Conservation (phyloP, 2,113 vertebrate species). For the Myrmophylax atrothorax region DNA sequence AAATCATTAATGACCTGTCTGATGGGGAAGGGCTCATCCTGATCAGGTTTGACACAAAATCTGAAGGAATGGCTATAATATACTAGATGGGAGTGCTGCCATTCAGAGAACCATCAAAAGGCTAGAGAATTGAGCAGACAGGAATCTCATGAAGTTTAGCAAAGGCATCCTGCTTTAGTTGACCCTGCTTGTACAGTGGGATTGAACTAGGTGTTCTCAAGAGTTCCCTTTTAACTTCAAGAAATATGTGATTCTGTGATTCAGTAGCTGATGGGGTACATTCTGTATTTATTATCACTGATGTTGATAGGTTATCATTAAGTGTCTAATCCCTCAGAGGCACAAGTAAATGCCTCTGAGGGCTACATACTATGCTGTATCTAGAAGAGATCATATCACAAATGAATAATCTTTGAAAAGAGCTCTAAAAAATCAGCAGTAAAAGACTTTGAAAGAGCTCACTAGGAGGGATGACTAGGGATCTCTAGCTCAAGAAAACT, state of each 20-base stretch:
- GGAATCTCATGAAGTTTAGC: not conserved
- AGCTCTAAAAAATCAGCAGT: not conserved
- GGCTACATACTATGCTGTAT: not conserved
- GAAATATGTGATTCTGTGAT: not conserved
- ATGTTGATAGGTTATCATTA: not conserved
- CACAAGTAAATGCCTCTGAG: not conserved
- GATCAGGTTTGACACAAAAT: not conserved
- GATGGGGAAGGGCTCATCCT: not conserved
- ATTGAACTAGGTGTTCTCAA: not conserved
- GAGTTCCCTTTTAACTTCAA: not conserved
- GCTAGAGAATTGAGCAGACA: not conserved
- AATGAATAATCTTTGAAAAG: not conserved
- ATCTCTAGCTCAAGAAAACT: not conserved
- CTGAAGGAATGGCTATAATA: not conserved
- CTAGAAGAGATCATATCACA: not conserved
- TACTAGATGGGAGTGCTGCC: not conserved
- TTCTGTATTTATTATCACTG: not conserved
- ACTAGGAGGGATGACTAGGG: not conserved
- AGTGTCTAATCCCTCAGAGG: not conserved
- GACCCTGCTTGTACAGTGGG: not conserved
- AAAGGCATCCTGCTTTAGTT: not conserved
- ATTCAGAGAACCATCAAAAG: not conserved
- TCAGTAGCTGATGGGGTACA: not conserved
- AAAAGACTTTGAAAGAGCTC: not conserved
- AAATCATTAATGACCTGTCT: not conserved